A percentile compares a stretch with the other conserved stretches of the same genome.
These are phyloP conservation scores for Cartodere bifasciata DNA, from an alignment of 2,888 invertebrate genomes.

Conservation along the genomic window DNA sequence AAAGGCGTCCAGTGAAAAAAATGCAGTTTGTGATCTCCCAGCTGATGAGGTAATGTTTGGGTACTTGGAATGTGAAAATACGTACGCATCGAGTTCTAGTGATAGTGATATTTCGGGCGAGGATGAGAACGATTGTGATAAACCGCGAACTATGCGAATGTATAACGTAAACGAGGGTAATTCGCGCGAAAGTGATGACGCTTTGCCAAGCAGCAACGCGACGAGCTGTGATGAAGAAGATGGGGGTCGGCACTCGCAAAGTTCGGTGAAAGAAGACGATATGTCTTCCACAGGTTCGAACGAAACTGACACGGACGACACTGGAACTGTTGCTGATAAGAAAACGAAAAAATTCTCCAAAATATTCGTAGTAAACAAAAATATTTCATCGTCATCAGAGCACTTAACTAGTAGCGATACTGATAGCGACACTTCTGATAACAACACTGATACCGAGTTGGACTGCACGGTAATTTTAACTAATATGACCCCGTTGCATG, in stretches of 20 bases:
- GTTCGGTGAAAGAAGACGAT: conserved; percentile 36
- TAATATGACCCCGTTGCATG: conserved; percentile 27
- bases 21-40: too few relatives aligned
- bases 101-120: conserved; percentile 34
- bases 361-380: conserved; percentile 55
- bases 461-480: conserved; percentile 36
- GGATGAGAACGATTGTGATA: conserved; percentile 35
- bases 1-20: too few relatives aligned
- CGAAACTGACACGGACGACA: conserved; percentile 39
- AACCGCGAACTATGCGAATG: conserved; percentile 24
- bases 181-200: conserved; percentile 28
- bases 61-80: conserved; percentile 40
- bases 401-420: conserved; percentile 21
- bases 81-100: conserved; percentile 41
- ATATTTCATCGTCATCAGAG: conserved; percentile 40
- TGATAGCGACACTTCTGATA: conserved; percentile 49
- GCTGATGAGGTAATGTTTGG: conserved; percentile 26
- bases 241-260: conserved; percentile 25
- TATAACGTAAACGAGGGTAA: conserved; percentile 30
- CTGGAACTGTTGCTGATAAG: conserved; percentile 43
- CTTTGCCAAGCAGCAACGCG: conserved; percentile 29
- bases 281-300: conserved; percentile 29
- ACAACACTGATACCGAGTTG: conserved; percentile 43
- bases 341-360: conserved; percentile 46
- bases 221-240: conserved; percentile 25